Base-by-base conservation (phyloP, 2,888 invertebrate species). In the Pardosa pseudoannulata region DNA sequence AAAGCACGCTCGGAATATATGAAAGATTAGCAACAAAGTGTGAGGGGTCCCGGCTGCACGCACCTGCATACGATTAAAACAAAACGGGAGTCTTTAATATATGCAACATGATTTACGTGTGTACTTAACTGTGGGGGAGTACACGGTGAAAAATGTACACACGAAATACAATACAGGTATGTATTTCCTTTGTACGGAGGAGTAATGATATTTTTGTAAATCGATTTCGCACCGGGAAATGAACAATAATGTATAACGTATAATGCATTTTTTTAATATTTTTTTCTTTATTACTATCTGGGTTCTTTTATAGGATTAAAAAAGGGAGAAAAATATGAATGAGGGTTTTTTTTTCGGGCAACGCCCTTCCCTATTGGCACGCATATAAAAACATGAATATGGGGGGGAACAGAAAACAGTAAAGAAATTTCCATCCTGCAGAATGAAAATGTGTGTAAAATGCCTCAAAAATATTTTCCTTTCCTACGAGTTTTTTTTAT, bases 151-250 rank as follows among this genome's bases (percentile, higher is more conserved):
- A 36, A 28, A 68, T 74, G 62, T 62, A 28, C 29, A 19, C 39
- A 80, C n/a, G 68, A 56, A 23, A 13, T 7, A 36, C 9, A 23
- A 13, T 7, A 36, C 9, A 32, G 5, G 16, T 19, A 28, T 19
- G 41, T 64, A 72, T 71, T 78, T 71, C 75, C 72, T 46, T 73
- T 72, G 72, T 41, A 28, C 36, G 39, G 29, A n/a, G 31, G 65
- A 50, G 67, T 85, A 85, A 85, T 85, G 83, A 78, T 72, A 85
- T 85, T 78, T 85, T 83, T 85, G 78, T 79, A 85, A 79, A 85
- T 85, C 83, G 83, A 85, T 85, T 78, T 80, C 32, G 3, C 65
- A 85, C 72, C 31, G 67, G 83, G 73, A 83, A 83, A 78, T 67
- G 72, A 50, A 85, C 83, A 78, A 85, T 83, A 83, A 79, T 73